Base-by-base conservation (phyloP, 2,113 vertebrate species). In the Clinocottus analis region DNA sequence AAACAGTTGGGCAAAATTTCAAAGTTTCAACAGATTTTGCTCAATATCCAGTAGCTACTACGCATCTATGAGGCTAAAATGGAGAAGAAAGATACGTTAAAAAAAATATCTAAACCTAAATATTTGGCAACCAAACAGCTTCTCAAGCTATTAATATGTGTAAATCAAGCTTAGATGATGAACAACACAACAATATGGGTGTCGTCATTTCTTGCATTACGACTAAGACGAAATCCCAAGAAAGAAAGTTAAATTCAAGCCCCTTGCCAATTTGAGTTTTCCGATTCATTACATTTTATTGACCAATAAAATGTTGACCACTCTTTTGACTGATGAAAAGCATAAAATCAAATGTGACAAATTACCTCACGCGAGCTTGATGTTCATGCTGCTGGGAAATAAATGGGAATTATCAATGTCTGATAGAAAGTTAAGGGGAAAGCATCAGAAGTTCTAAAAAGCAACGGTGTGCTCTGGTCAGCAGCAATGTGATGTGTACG, bases 401-500 rank as follows among this genome's bases (percentile, higher is more conserved):
- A 29, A 49, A 72, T 23, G 37, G 45, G 74, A 35, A 59, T 12
- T 7, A 19, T 33, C 23, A 56, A 27, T 14, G 56, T 62, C 37
- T 60, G 73, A 80, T 37, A 39, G 31, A 66, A 61, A 70, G 55
- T 51, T 53, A 17, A 55, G 39, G 31, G 55, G 75, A 75, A 63
- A 55, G 59, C 53, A 73, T 58, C n/a, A 62, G 8, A 58, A 2
- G 14, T 55, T 63, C 37, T 13, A 23, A n/a, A 61, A 63, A 25
- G 37, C 35, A 3, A 9, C 10, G 19, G 23, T 59, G n/a, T 23
- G 21, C 39, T 49, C n/a, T 51, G 61, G 58, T 77, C 35, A 14
- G 68, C 67, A 72, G 45, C 43, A 51, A 2, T 37, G 45, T 47
- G 27, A 56, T 41, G 67, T 37, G 64, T 60, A 78, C 29, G 6